These are phyloP conservation scores for Menidia menidia DNA, from an alignment of 2,797 vertebrate genomes.

Conservation along the genomic window DNA sequence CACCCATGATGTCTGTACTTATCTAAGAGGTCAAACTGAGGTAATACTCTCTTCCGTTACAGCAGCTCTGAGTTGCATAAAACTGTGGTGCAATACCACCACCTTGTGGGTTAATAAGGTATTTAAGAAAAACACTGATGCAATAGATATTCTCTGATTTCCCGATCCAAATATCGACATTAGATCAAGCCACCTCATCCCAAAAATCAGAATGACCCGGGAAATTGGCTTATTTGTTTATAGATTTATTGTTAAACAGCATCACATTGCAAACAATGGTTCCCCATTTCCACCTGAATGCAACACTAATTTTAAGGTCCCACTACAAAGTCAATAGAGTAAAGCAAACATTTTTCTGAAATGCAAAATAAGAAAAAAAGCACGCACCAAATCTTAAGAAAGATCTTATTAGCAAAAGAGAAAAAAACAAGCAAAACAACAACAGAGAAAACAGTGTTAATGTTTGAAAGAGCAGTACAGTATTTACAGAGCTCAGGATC, in stretches of 20 bases:
- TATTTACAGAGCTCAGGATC: slow-evolving; percentile 75
- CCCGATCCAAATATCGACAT: too few relatives aligned
- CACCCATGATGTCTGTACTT: slow-evolving; percentile 32
- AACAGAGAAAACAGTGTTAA: slow-evolving; percentile 52
- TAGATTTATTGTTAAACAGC: slow-evolving; percentile 75
- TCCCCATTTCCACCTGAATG: slow-evolving; percentile 52
- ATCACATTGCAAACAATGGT: slow-evolving; percentile 64
- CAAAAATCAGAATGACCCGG: not conserved
- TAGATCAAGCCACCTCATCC: not conserved
- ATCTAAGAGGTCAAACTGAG: slow-evolving; percentile 48
- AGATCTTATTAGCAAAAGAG: slow-evolving; percentile 22
- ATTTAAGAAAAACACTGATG: too few relatives aligned
- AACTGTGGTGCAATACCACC: slow-evolving; percentile 38
- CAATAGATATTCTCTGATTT: too few relatives aligned
- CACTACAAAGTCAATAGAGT: slow-evolving; percentile 50
- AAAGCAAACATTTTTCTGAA: slow-evolving; percentile 21
- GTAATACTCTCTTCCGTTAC: slow-evolving; percentile 20
- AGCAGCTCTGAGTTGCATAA: slow-evolving; percentile 7
- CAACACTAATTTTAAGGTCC: slow-evolving; percentile 54
- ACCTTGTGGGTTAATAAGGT: slow-evolving; percentile 54
- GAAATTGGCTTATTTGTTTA: slow-evolving; percentile 31
- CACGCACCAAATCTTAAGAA: slow-evolving; percentile 35
- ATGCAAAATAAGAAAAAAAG: slow-evolving; percentile 15
- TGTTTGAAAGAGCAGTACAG: slow-evolving; percentile 58
- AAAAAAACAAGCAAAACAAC: not conserved